Base-by-base conservation (phyloP, 2,797 vertebrate genomes). In the Typhlichthys eigenmanni region DNA sequence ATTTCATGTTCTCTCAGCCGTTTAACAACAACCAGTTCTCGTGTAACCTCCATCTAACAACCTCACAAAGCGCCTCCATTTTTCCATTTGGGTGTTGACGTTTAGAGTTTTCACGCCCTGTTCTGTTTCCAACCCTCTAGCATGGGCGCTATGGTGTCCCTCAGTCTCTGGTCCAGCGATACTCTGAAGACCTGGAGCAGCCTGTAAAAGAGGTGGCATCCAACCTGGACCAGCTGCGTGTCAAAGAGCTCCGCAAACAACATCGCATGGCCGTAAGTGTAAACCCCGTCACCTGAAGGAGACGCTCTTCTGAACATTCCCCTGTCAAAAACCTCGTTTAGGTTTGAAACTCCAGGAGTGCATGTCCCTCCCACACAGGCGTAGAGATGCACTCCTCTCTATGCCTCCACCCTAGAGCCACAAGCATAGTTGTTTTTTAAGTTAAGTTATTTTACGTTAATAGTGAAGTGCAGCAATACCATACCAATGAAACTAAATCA, bases 231-330 rank as follows among this genome's bases (percentile, higher is more conserved):
- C 94, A 94, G 87, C 93, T 98, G 74, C 88, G 98, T 29, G 95
- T 98, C 79, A 96, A 93, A 83, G 94, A 94, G 69, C 92, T 99
- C 11, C 95, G 95, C 47, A 98, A 96, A 85, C 95, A 98, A 72
- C 98, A 99, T 82, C 96, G 98, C 72, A 98, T 99, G 98, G 98
- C 97, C 60, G 98, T 98, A 88, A 96, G 96, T 85, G 16, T 68
- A 13, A 29, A 1, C 10, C 0, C 2, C 53, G 17, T 59, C 13
- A 19, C 52, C 6, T 43, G 9, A 43, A 43, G 52, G 52, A 2
- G 14, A 19, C 17, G 9, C 16, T 10, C 57, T 45, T 32, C 10
- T 2, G 19, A 6, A 6, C 52, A 32, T 10, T 11, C 51, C 51
- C 16, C 19, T 13, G 5, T 13, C 9, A 2, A 1, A 3, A 32